Conservation (phyloP, 2,888 invertebrate species). For the Pachymerium ferrugineum region DNA sequence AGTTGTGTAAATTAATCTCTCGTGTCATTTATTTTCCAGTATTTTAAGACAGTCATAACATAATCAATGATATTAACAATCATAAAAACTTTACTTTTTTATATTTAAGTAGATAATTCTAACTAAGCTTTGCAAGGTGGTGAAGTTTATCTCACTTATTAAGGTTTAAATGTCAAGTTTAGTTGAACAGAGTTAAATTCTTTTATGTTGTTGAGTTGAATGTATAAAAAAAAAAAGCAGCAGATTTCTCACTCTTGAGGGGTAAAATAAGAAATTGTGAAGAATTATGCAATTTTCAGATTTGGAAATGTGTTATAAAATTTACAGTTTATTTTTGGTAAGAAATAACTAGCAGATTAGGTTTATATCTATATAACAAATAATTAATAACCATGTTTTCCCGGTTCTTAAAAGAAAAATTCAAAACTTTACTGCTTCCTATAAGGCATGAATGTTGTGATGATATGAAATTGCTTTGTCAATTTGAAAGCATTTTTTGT, state of each 20-base stretch:
- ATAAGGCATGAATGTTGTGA: neutral
- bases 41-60: neutral
- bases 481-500: neutral
- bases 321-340: slow-evolving; percentile 13
- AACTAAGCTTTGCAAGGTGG: neutral
- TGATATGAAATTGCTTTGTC: neutral
- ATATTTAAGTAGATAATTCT: neutral
- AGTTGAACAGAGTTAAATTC: neutral
- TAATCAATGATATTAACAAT: slow-evolving; percentile 16
- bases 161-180: neutral
- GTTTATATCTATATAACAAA: neutral
- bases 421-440: neutral
- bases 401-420: neutral
- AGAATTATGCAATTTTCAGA: slow-evolving; percentile 6
- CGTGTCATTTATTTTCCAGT: neutral
- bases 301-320: neutral
- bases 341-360: neutral
- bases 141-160: neutral
- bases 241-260: neutral
- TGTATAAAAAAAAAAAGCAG: no score
- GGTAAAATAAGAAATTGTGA: neutral
- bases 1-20: neutral
- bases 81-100: neutral
- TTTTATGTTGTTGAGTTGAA: neutral
- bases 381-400: neutral